These are phyloP conservation scores for Lymantria dispar DNA, from an alignment of 2,888 invertebrate species.

Conservation along the genomic window DNA sequence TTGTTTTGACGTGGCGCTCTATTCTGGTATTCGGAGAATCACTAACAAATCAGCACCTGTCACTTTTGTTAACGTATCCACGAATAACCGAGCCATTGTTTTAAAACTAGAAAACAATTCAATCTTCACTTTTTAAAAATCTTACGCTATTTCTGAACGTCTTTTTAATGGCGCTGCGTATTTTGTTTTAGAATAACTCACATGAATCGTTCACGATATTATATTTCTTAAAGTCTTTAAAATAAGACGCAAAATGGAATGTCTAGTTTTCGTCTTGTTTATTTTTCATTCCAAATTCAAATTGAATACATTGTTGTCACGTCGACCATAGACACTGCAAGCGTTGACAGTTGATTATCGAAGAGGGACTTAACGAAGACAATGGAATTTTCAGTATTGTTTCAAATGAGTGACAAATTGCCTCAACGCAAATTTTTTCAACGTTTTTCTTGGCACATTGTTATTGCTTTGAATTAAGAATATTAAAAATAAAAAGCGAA, in stretches of 20 bases:
- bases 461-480: constrained; percentile 35
- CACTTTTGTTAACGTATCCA: constrained; percentile 62
- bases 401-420: constrained; percentile 69
- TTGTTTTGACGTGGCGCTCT: constrained; percentile 67
- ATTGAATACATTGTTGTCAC: constrained; percentile 54
- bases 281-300: constrained; percentile 24
- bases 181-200: constrained; percentile 45
- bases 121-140: constrained; percentile 59
- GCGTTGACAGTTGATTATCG: constrained; percentile 70
- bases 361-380: constrained; percentile 52
- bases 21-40: constrained; percentile 65
- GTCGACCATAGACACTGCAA: constrained; percentile 61
- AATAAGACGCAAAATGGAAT: constrained; percentile 36
- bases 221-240: constrained; percentile 13
- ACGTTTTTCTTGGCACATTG: constrained; percentile 52
- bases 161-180: constrained; percentile 45
- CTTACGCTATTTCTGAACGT: constrained; percentile 53
- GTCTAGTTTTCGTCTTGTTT: constrained; percentile 8
- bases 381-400: constrained; percentile 57
- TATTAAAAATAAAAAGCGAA: constrained; percentile 39
- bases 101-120: constrained; percentile 65
- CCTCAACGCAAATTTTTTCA: constrained; percentile 38
- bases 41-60: constrained; percentile 74
- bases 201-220: constrained; percentile 6
- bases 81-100: constrained; percentile 66